Conservation (phyloP, 2,888 invertebrate genomes). For the Lasioglossum figueresi region DNA sequence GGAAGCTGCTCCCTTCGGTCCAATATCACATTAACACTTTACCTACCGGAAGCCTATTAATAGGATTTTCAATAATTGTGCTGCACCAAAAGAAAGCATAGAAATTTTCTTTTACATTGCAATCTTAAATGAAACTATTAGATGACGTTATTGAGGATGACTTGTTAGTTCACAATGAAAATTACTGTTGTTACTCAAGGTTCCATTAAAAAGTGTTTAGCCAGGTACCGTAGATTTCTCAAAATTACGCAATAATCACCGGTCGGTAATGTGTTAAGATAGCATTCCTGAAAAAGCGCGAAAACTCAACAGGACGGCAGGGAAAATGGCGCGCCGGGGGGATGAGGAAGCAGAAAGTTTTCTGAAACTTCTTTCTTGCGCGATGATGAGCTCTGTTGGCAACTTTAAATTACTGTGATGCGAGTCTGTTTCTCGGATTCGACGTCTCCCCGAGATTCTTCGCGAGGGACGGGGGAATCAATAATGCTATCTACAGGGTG, state of each 20-base stretch:
- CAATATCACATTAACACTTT: neutral
- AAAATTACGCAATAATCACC: too few relatives aligned
- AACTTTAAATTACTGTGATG: neutral
- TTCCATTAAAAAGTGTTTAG: too few relatives aligned
- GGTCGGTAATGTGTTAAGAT: too few relatives aligned
- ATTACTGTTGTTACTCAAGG: too few relatives aligned
- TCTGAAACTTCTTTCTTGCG: neutral
- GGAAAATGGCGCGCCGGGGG: neutral
- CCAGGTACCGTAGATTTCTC: too few relatives aligned
- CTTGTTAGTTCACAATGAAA: too few relatives aligned
- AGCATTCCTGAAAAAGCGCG: neutral
- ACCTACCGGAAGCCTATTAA: too few relatives aligned
- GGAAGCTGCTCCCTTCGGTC: neutral
- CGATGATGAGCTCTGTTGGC: neutral
- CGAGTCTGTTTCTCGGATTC: neutral
- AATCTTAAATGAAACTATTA: too few relatives aligned
- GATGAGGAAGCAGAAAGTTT: neutral
- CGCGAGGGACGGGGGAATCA: neutral
- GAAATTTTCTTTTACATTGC: too few relatives aligned
- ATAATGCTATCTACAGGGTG: neutral
- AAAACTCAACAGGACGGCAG: neutral
- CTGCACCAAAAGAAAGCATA: too few relatives aligned
- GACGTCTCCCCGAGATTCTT: neutral
- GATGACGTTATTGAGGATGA: too few relatives aligned
- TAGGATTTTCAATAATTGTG: too few relatives aligned